These are phyloP conservation scores for Ochropleura leucogaster DNA, from an alignment of 2,888 invertebrate species.

Conservation along the genomic window DNA sequence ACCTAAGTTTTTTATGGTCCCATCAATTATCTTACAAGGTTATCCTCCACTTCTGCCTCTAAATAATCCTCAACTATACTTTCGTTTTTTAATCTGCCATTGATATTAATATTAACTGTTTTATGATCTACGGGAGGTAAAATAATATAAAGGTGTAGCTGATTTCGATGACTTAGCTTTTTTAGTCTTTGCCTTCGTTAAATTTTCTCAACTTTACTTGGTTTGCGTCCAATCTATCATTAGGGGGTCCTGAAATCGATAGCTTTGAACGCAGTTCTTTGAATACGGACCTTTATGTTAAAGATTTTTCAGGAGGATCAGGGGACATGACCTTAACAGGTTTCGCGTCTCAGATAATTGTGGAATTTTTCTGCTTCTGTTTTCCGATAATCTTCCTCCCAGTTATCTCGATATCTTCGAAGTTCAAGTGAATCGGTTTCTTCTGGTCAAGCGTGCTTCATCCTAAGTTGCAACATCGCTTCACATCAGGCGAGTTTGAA, in stretches of 20 bases:
- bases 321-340: too few species aligned
- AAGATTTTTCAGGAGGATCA: not conserved
- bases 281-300: too few species aligned
- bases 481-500: too few species aligned
- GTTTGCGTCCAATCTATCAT: not conserved
- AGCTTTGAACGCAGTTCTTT: not conserved
- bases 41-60: slow-evolving; percentile 55
- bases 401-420: too few species aligned
- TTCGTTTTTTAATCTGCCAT: slow-evolving; percentile 63
- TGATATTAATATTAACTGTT: slow-evolving; percentile 43
- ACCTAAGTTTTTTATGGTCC: slow-evolving; percentile 66
- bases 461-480: too few species aligned
- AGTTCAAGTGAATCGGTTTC: too few species aligned
- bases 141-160: slow-evolving; percentile 1
- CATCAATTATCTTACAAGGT: slow-evolving; percentile 68
- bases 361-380: too few species aligned
- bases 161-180: slow-evolving; percentile 3
- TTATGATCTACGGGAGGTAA: slow-evolving; percentile 21
- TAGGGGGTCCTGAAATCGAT: not conserved
- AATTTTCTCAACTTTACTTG: not conserved
- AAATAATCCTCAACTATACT: slow-evolving; percentile 50
- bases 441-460: too few species aligned
- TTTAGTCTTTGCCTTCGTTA: not conserved
- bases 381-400: too few species aligned
- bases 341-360: too few species aligned